Evolutionary conservation across 2,797 vertebrate species (phyloP), one percentile per base, ranked within the genome.

Genomic region (Acipenser transmontanus): DNA sequence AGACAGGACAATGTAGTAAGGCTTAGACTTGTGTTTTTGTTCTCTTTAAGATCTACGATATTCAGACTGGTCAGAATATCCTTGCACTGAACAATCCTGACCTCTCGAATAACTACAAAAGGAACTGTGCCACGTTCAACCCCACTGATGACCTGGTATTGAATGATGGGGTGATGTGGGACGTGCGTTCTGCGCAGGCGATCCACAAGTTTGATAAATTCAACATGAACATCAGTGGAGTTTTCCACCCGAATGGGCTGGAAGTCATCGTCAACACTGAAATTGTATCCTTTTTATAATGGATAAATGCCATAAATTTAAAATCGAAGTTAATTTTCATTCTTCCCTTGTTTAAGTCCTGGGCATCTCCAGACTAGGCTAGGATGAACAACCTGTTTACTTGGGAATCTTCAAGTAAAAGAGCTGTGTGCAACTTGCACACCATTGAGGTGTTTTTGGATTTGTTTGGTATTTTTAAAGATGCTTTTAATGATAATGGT

Each of bases 141-240:
- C 95, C 97, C 66, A 99, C 97, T 2, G 97, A 99, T 2, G 97
- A 99, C 85, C 91, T 99, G 83, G 96, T 99, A 63, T 86, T 99
- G 87, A 99, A 99, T 59, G 97, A 99, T 64, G 97, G 97, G 6
- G 97, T 99, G 72, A 88, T 99, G 73, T 99, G 97, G 97, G 97
- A 99, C 63, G 93, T 99, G 62, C 96, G 96, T 77, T 95, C 94
- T 0, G 90, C 95, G 67, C 95, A 97, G 84, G 97, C 97, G 34
- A 96, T 99, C 74, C 97, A 99, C 85, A 99, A 99, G 82, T 99
- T 99, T 75, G 97, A 99, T 86, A 99, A 99, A 81, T 99, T 99
- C 91, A 99, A 99, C 89, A 99, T 99, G 97, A 99, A 98, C 82
- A 99, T 99, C 90, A 99, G 97, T 63, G 97, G 97, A 0, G 97